phyloP scores from a whole-genome alignment of 2,888 invertebrate genomes.

The Troides aeacus region DNA sequence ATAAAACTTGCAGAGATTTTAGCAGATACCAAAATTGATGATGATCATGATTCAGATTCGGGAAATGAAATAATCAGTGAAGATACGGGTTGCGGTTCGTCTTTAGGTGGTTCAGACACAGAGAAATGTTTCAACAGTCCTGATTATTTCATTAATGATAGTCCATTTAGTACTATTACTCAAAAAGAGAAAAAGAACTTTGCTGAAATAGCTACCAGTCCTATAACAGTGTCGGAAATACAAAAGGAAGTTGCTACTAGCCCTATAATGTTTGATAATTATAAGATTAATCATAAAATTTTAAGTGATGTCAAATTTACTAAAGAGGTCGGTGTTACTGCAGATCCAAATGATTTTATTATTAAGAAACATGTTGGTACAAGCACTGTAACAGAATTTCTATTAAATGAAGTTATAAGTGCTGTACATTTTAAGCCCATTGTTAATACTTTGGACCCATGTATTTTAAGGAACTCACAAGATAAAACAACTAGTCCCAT shows the following conservation, averaged over 20 bases:
- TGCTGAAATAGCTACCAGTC: slow-evolving; percentile 40
- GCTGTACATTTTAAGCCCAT: slow-evolving; percentile 19
- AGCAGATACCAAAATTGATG: slow-evolving; percentile 27
- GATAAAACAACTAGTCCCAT: slow-evolving; percentile 32
- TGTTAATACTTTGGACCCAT: neutral
- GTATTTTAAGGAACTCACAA: neutral
- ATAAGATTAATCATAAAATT: neutral
- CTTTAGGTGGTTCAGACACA: slow-evolving; percentile 59
- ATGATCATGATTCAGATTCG: slow-evolving; percentile 40
- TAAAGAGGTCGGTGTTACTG: slow-evolving; percentile 3
- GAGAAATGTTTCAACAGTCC: slow-evolving; percentile 62
- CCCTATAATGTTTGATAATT: slow-evolving; percentile 14
- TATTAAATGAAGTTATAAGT: slow-evolving; percentile 28
- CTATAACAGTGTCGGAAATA: slow-evolving; percentile 33
- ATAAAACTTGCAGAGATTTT: slow-evolving; percentile 15
- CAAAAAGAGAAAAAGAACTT: slow-evolving; percentile 37
- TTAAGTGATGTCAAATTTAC: slow-evolving; percentile 4
- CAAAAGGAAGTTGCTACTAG: slow-evolving; percentile 30
- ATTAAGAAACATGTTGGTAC: slow-evolving; percentile 8
- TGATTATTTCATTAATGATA: slow-evolving; percentile 48
- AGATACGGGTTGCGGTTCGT: slow-evolving; percentile 70
- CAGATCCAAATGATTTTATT: slow-evolving; percentile 1
- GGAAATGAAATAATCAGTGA: slow-evolving; percentile 53
- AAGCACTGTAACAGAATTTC: neutral
- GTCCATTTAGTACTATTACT: slow-evolving; percentile 31